Percentiles rank a stretch among this genome's conserved stretches.
These are phyloP conservation scores for Myiozetetes cayanensis DNA, from an alignment of 2,113 vertebrate genomes.

Conservation along the genomic window DNA sequence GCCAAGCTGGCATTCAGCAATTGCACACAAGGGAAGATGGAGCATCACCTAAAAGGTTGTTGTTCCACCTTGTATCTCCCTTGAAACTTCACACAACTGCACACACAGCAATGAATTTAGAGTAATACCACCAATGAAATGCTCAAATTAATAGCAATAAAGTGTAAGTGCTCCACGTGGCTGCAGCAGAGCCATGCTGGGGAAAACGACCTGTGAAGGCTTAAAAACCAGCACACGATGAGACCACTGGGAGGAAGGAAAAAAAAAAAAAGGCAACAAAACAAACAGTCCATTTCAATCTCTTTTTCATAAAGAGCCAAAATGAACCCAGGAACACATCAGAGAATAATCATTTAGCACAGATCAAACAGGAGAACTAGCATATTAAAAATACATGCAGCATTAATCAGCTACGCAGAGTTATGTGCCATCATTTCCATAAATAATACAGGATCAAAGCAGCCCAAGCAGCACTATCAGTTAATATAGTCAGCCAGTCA, in stretches of 20 bases:
- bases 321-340: conserved; percentile 41
- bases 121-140: neutral
- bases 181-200: neutral
- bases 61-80: neutral
- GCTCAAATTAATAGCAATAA: conserved; percentile 20
- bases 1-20: neutral
- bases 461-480: conserved; percentile 53
- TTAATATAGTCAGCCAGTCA: conserved; percentile 52
- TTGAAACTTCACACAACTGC: neutral
- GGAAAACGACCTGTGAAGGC: neutral
- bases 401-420: conserved; percentile 55
- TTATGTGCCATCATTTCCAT: conserved; percentile 62
- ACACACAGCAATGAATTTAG: neutral
- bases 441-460: conserved; percentile 69
- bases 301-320: conserved; percentile 15
- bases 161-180: neutral
- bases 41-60: neutral
- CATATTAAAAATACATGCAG: conserved; percentile 63
- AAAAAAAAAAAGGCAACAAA: neutral
- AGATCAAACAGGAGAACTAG: conserved; percentile 59
- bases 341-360: conserved; percentile 58
- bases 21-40: neutral
- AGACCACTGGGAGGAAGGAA: neutral
- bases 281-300: conserved; percentile 55
- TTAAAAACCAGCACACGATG: neutral